Base-by-base conservation (phyloP, 2,888 invertebrate species). In the Lysandra bellargus region DNA sequence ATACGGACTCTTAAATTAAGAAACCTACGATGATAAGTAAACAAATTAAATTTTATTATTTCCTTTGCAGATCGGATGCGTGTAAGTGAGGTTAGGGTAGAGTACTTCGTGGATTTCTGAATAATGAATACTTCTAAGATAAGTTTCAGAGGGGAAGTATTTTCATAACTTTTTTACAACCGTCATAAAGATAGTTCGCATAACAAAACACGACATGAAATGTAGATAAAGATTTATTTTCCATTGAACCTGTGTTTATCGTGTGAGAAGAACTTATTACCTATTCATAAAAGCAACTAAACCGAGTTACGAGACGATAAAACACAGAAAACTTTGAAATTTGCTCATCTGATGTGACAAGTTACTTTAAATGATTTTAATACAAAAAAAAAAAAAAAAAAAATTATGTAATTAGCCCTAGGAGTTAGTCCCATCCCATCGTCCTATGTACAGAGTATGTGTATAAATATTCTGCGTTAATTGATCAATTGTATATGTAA, bases 151-250 rank as follows among this genome's bases (percentile, higher is more conserved):
- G 69, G 12, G 14, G 14, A 14, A 37, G 23, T 30, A 30, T 30
- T 12, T 17, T 69, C 69, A 37, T 17, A 69, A 69, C 69, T 69
- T 69, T 69, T 69, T 69, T 69, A 69, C 69, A 69, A 17, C 69
- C 14, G 69, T 33, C 69, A 37, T 69, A 69, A 69, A 69, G 69
- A 69, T 69, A 69, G 69, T 37, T 69, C 69, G 33, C 33, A 17
- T 37, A 69, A 37, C 69, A 69, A 69, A 37, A 69, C 33, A 69
- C 69, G 69, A 23, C 64, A 23, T 64, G 30, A 64, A 30, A 1
- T 69, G 69, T 33, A 69, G 69, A 69, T 69, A 69, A 69, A 69
- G 33, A 69, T 69, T 37, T 69, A 69, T 69, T 33, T 69, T 69
- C 33, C 33, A 37, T 69, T 69, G 69, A 69, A 33, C 14, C 14